phyloP scores from a whole-genome alignment of 1,140 invertebrate genomes.

The Drosophila saltans region DNA sequence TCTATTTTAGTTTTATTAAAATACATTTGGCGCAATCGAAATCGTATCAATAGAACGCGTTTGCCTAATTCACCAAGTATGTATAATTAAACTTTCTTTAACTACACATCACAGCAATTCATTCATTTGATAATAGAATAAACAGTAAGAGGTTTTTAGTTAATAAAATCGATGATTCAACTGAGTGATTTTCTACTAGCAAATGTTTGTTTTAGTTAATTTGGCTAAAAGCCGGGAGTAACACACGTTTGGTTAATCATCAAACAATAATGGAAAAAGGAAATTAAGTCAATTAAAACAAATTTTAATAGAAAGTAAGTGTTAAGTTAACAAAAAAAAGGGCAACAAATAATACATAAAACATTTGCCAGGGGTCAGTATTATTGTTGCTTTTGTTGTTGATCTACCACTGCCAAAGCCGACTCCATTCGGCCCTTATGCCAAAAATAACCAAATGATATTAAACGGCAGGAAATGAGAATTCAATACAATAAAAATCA shows the following conservation, averaged over 20 bases:
- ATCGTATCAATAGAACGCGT: no score
- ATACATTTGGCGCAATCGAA: no score
- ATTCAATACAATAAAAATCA: conserved; percentile 75
- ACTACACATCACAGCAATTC: no score
- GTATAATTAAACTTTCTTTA: no score
- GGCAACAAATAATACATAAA: conserved; percentile 19
- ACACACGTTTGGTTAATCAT: no score
- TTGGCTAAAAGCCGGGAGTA: conserved; percentile 44
- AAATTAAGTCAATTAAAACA: conserved; percentile 49
- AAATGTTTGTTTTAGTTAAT: conserved; percentile 34
- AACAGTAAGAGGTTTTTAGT: no score
- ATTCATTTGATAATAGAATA: no score
- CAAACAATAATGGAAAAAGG: no score
- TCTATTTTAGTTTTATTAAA: no score
- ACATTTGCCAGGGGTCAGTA: conserved; percentile 34
- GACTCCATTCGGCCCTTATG: neutral
- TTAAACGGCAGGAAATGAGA: conserved; percentile 49
- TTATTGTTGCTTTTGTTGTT: conserved; percentile 17
- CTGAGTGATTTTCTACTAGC: no score
- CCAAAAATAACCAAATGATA: neutral
- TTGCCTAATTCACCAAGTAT: no score
- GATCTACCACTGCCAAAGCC: neutral
- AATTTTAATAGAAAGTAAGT: conserved; percentile 51
- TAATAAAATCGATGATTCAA: no score
- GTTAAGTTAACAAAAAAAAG: conserved; percentile 43